phyloP scores from a whole-genome alignment of 2,888 invertebrate species.

The Cepaea hortensis region DNA sequence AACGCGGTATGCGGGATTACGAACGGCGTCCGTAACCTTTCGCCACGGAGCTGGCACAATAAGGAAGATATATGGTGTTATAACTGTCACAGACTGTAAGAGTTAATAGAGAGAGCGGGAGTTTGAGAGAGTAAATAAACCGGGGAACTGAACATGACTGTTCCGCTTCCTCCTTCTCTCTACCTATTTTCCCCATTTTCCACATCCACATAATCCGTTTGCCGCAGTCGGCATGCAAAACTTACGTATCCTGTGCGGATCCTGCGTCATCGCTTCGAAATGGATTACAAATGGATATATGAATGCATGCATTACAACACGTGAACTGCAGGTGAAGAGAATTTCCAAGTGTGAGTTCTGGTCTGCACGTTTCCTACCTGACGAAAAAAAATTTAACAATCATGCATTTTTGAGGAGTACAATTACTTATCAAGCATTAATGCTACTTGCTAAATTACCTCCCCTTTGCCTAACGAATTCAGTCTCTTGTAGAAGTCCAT shows the following conservation, averaged over 20 bases:
- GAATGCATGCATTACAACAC: constrained; percentile 35
- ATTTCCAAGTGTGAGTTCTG: neutral
- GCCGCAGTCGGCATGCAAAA: neutral
- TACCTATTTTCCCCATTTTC: neutral
- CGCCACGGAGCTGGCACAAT: no score
- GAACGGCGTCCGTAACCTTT: no score
- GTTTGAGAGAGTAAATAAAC: neutral
- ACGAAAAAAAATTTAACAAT: neutral
- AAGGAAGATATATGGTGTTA: no score
- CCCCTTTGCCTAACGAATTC: neutral
- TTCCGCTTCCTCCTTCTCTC: neutral
- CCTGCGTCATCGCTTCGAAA: neutral
- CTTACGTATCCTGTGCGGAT: constrained; percentile 1
- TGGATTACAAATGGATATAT: constrained; percentile 30
- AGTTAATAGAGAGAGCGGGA: no score
- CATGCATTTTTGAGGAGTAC: neutral
- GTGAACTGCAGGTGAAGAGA: constrained; percentile 25
- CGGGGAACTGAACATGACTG: neutral
- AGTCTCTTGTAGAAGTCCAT: neutral
- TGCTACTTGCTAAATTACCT: neutral
- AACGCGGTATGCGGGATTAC: no score
- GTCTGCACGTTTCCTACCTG: neutral
- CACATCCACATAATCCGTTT: neutral
- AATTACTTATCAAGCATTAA: no score
- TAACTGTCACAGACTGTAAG: no score